phyloP scores from a whole-genome alignment of 2,888 invertebrate species.

The Sicus ferrugineus region DNA sequence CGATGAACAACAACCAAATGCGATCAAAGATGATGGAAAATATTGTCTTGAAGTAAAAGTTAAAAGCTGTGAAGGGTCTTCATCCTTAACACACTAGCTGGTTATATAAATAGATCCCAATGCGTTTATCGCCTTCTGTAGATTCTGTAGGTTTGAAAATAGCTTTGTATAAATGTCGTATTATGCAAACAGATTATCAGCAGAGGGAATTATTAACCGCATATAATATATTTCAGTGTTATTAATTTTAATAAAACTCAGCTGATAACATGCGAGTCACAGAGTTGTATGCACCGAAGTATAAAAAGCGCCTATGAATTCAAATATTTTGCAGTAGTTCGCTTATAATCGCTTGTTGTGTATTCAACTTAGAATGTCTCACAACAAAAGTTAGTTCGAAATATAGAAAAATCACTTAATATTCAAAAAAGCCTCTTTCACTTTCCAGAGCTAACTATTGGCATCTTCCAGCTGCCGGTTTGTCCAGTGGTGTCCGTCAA shows the following conservation, averaged over 20 bases:
- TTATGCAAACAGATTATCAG: too few relatives aligned
- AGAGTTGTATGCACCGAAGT: background rate
- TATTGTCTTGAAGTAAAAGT: too few relatives aligned
- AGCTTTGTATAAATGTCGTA: too few relatives aligned
- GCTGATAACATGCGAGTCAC: background rate
- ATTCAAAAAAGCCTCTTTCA: background rate
- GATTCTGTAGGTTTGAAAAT: too few relatives aligned
- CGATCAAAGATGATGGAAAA: too few relatives aligned
- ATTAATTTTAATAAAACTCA: background rate
- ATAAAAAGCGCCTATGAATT: background rate
- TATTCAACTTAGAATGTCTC: background rate
- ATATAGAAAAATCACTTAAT: background rate
- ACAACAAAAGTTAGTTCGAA: background rate
- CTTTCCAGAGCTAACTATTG: conserved; percentile 51
- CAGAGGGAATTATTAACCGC: too few relatives aligned
- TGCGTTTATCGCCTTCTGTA: too few relatives aligned
- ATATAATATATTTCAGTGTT: too few relatives aligned
- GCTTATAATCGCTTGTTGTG: background rate
- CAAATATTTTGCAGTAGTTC: background rate
- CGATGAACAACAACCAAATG: too few relatives aligned
- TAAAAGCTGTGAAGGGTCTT: too few relatives aligned
- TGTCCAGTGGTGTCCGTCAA: conserved; percentile 48
- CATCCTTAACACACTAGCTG: too few relatives aligned
- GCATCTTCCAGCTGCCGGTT: conserved; percentile 53
- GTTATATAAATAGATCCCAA: too few relatives aligned